A percentile compares a stretch with the other conserved stretches of the same genome.
Conservation (phyloP, 2,797 vertebrate species). For the Sternotherus odoratus region DNA sequence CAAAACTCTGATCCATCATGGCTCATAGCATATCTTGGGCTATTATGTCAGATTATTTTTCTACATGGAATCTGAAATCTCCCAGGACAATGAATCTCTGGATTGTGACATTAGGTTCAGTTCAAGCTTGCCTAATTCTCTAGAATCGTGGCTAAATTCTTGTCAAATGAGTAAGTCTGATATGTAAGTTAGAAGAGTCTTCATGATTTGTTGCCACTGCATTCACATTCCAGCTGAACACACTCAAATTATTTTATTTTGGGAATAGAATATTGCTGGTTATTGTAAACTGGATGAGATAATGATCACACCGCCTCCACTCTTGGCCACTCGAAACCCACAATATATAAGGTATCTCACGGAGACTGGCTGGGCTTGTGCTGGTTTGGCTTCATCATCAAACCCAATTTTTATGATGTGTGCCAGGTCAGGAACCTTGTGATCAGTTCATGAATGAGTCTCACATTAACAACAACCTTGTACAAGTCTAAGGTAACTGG, state of each 20-base stretch:
- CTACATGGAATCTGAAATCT: neutral
- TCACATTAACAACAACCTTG: neutral
- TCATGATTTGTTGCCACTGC: neutral
- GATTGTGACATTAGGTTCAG: neutral
- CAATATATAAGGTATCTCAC: neutral
- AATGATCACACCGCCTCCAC: neutral
- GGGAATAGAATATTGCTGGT: neutral
- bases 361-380: neutral
- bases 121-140: neutral
- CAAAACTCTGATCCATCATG: too few relatives aligned
- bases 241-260: neutral
- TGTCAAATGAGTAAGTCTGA: neutral
- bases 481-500: neutral
- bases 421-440: neutral
- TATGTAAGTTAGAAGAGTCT: neutral
- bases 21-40: too few relatives aligned
- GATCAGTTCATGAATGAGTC: neutral
- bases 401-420: neutral
- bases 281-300: neutral
- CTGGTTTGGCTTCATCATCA: neutral
- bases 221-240: neutral
- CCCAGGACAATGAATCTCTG: neutral
- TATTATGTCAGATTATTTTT: too few relatives aligned
- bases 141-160: neutral
- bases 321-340: neutral